A percentile compares a stretch with the other conserved stretches of the same genome.
Evolutionary conservation across 1,140 invertebrate species (phyloP).

Genomic region (Cyphomyrmex costatus): DNA sequence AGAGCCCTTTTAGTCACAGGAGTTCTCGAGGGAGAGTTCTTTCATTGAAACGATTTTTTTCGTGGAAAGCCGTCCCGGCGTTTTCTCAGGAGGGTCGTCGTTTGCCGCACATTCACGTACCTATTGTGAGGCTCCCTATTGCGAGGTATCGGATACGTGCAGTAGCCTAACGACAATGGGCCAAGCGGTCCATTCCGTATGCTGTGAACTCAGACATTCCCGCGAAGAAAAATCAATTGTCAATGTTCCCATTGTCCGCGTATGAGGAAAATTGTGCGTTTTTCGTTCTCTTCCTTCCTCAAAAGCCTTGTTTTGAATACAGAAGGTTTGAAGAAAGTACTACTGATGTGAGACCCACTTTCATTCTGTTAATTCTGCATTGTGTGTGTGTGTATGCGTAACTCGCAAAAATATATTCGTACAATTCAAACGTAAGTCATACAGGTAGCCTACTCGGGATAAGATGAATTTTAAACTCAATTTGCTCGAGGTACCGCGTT

Average conservation of each 20-base stretch:
- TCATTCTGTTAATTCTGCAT: neutral
- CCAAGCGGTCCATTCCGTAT: slow-evolving; percentile 22
- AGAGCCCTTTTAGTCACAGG: slow-evolving; percentile 13
- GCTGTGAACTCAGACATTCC: neutral
- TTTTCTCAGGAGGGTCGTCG: slow-evolving; percentile 74
- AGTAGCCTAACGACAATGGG: slow-evolving; percentile 18
- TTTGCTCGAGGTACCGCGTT: neutral
- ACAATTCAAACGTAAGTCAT: neutral
- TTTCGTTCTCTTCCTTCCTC: neutral
- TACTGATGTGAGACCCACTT: neutral
- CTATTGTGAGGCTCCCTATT: neutral
- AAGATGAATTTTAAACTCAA: slow-evolving; percentile 4
- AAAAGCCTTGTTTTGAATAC: neutral
- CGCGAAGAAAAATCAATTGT: slow-evolving; percentile 27
- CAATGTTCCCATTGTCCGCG: neutral
- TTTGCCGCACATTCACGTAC: slow-evolving; percentile 46
- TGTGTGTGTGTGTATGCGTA: neutral
- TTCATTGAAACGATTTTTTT: slow-evolving; percentile 53
- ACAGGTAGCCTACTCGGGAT: neutral
- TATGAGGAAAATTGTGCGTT: neutral
- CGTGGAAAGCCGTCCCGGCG: slow-evolving; percentile 27
- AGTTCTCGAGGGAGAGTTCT: neutral
- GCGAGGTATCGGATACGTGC: neutral
- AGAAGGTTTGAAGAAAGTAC: slow-evolving; percentile 16
- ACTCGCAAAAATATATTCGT: neutral